Percentiles rank a stretch among this genome's conserved stretches.
These are phyloP conservation scores for Digitonthophagus gazella DNA, from an alignment of 2,888 invertebrate genomes.

Conservation along the genomic window DNA sequence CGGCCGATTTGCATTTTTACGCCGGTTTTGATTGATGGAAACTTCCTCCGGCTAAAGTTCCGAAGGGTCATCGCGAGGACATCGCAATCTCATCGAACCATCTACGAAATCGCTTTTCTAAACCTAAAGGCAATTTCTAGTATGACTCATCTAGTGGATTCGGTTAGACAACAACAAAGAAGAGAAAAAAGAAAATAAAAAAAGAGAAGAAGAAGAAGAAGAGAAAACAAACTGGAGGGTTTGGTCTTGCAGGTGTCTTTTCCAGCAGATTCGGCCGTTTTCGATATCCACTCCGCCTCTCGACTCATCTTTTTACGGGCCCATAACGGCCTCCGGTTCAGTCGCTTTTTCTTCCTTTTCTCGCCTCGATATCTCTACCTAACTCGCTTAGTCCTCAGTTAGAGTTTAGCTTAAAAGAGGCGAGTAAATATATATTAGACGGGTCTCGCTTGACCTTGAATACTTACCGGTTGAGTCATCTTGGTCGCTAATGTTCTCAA, in stretches of 20 bases:
- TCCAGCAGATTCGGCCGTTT: neutral
- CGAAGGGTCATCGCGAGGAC: too few relatives aligned
- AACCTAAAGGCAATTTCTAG: too few relatives aligned
- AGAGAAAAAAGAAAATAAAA: neutral
- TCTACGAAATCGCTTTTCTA: too few relatives aligned
- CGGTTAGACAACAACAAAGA: too few relatives aligned
- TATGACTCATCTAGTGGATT: neutral
- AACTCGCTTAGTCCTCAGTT: neutral
- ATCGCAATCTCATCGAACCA: too few relatives aligned
- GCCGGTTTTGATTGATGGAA: neutral
- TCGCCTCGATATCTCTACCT: neutral
- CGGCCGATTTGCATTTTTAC: neutral
- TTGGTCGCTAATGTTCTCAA: conserved; percentile 30
- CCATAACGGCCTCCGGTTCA: neutral
- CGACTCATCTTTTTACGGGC: neutral
- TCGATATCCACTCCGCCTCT: neutral
- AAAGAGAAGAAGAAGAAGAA: neutral
- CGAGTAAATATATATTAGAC: conserved; percentile 36
- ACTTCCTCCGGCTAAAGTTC: too few relatives aligned
- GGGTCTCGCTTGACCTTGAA: conserved; percentile 45
- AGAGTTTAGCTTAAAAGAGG: neutral
- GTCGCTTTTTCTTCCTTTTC: neutral
- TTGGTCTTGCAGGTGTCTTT: neutral
- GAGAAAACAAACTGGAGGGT: neutral
- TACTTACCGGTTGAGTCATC: conserved; percentile 40